These are phyloP conservation scores for Silurus glanis DNA, from an alignment of 2,113 vertebrate species.

Conservation along the genomic window DNA sequence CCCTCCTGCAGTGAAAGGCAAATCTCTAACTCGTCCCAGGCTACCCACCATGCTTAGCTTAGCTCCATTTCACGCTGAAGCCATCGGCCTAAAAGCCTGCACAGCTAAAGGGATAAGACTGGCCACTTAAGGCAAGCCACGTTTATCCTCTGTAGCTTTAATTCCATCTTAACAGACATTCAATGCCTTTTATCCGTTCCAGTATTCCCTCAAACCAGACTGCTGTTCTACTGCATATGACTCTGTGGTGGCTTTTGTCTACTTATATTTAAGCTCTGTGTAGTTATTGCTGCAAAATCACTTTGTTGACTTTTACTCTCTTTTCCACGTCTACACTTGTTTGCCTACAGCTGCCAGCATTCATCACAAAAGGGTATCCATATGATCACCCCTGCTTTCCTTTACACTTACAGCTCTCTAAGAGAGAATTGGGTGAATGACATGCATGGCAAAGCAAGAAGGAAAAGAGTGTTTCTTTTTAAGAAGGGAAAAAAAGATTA, in stretches of 20 bases:
- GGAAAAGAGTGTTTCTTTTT: conserved; percentile 44
- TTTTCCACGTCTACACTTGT: conserved; percentile 37
- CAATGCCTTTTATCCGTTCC: conserved; percentile 16
- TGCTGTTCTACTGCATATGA: conserved; percentile 15
- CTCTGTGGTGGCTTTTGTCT: conserved; percentile 18
- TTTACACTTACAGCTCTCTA: conserved; percentile 44
- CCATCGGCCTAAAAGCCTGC: conserved; percentile 65
- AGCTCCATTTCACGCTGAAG: conserved; percentile 71
- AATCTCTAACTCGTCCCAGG: conserved; percentile 55
- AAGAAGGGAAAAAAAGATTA: conserved; percentile 44
- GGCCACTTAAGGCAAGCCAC: conserved; percentile 18
- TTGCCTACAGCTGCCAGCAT: conserved; percentile 39
- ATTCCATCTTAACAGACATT: conserved; percentile 30
- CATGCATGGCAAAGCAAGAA: conserved; percentile 48
- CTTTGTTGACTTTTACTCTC: conserved; percentile 29
- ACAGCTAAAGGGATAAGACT: conserved; percentile 49
- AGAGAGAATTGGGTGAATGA: conserved; percentile 42
- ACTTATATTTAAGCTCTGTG: conserved; percentile 21
- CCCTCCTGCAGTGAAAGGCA: conserved; percentile 61
- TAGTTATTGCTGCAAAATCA: conserved; percentile 29
- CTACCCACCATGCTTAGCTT: conserved; percentile 70
- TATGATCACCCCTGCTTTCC: conserved; percentile 49
- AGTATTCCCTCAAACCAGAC: conserved; percentile 19
- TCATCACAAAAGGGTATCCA: conserved; percentile 52
- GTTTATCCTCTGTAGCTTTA: conserved; percentile 28